A percentile compares a stretch with the other conserved stretches of the same genome.
Conservation (phyloP, 2,113 vertebrate species). For the Ptilonorhynchus violaceus region DNA sequence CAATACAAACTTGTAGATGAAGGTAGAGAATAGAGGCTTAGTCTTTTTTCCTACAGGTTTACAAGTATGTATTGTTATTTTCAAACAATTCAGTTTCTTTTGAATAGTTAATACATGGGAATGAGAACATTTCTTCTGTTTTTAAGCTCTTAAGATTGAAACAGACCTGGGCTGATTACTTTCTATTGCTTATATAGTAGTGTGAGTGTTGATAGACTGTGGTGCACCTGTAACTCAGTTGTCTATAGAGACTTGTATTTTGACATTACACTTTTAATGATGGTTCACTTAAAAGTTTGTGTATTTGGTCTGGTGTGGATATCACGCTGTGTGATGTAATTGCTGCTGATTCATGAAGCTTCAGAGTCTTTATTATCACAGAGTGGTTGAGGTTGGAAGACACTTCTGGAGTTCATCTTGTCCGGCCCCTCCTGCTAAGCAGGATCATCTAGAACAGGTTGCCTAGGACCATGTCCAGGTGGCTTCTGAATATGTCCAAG, state of each 20-base stretch:
- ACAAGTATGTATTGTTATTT: background rate
- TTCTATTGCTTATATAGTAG: background rate
- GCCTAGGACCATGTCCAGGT: background rate
- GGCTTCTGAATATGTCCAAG: background rate
- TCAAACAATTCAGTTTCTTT: background rate
- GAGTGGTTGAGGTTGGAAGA: conserved; percentile 39
- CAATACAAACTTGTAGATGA: background rate
- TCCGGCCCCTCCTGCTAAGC: background rate
- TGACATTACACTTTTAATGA: background rate
- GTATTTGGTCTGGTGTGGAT: background rate
- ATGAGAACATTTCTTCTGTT: background rate
- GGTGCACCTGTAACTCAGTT: background rate
- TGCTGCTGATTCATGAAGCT: background rate
- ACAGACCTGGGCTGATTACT: background rate
- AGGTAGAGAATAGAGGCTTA: background rate
- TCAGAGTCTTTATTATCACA: conserved; percentile 12
- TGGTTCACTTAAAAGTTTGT: background rate
- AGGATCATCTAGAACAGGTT: conserved; percentile 9
- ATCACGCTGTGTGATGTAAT: background rate
- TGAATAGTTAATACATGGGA: background rate
- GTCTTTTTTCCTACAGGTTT: background rate
- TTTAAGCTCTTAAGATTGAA: background rate
- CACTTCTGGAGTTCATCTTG: background rate
- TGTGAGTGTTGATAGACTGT: background rate
- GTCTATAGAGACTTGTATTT: background rate